Conservation (phyloP, 2,797 vertebrate genomes). For the Nyctibius grandis region DNA sequence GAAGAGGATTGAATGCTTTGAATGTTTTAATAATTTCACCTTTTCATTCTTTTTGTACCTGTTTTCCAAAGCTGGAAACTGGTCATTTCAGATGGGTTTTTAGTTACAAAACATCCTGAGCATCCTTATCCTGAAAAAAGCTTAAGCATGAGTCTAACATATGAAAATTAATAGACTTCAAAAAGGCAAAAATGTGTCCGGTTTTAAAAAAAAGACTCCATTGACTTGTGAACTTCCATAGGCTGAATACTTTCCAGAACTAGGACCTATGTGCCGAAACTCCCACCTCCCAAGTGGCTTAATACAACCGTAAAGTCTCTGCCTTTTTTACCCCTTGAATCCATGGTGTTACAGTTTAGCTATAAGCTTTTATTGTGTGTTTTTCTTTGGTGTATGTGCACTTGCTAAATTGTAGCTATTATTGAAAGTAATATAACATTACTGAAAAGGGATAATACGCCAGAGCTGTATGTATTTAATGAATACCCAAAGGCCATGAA, state of each 20-base stretch:
- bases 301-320: neutral
- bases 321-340: neutral
- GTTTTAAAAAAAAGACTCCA: neutral
- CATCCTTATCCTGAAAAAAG: neutral
- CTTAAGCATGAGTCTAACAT: neutral
- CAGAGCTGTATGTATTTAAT: constrained; percentile 13
- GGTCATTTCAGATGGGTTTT: neutral
- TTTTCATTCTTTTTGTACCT: neutral
- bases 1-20: neutral
- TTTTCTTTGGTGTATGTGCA: neutral
- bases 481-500: constrained; percentile 28
- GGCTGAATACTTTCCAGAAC: neutral
- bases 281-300: neutral
- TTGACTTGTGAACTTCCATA: neutral
- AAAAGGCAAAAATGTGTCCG: neutral
- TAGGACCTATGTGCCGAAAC: neutral
- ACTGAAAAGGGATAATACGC: neutral
- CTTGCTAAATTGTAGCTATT: constrained; percentile 1
- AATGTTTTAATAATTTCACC: neutral
- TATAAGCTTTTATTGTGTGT: neutral
- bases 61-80: neutral
- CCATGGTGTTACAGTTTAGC: neutral
- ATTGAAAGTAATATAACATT: constrained; percentile 18
- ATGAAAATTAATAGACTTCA: neutral
- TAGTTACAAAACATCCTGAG: neutral